phyloP scores from a whole-genome alignment of 2,113 vertebrate species.

The Hiodon alosoides region DNA sequence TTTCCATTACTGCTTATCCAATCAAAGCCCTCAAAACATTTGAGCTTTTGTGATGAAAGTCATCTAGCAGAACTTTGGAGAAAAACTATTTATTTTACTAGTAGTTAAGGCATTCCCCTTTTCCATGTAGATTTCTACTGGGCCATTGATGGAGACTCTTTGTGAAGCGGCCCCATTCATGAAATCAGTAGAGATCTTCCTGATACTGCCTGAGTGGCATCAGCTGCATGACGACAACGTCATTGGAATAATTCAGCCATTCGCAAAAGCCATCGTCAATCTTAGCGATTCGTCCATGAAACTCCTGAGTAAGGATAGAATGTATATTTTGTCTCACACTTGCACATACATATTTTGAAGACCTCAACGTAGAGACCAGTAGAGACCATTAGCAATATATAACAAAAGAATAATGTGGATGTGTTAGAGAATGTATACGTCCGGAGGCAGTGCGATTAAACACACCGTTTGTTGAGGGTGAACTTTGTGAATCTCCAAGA shows the following conservation, averaged over 20 bases:
- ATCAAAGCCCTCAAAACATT: too few relatives aligned
- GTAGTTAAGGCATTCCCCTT: background rate
- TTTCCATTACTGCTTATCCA: too few relatives aligned
- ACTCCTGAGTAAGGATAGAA: slow-evolving; percentile 43
- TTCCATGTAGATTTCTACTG: slow-evolving; percentile 31
- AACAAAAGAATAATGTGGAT: too few relatives aligned
- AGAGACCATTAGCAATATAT: too few relatives aligned
- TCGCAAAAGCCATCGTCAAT: slow-evolving; percentile 32
- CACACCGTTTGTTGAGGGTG: too few relatives aligned
- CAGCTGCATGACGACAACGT: slow-evolving; percentile 44
- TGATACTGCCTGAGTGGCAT: slow-evolving; percentile 46
- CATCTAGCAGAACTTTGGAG: too few relatives aligned
- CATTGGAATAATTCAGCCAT: slow-evolving; percentile 22
- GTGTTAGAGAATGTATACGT: too few relatives aligned
- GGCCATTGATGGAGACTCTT: slow-evolving; percentile 24
- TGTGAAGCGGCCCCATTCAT: background rate
- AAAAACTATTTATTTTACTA: background rate
- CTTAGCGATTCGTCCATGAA: slow-evolving; percentile 30
- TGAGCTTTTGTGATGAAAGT: too few relatives aligned
- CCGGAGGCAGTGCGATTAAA: too few relatives aligned
- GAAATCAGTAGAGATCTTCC: slow-evolving; percentile 52
- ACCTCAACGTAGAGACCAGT: too few relatives aligned
- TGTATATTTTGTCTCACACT: too few relatives aligned
- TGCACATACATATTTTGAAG: too few relatives aligned
- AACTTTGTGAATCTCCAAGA: background rate